These are phyloP conservation scores for Spialia ferax DNA, from an alignment of 2,888 invertebrate genomes.

Conservation along the genomic window DNA sequence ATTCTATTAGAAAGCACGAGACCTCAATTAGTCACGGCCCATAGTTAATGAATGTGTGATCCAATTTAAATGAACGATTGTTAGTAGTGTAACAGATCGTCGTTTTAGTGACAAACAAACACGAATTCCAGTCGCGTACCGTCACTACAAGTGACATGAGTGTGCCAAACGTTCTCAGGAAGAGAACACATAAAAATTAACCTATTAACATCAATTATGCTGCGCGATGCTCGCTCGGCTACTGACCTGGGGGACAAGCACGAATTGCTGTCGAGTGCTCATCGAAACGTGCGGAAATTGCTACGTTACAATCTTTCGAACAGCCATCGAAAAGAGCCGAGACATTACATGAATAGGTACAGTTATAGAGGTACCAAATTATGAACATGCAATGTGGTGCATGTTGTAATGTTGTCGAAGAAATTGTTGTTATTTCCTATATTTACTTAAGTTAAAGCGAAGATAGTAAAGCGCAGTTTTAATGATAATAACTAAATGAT, in stretches of 20 bases:
- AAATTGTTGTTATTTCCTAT: too few relatives aligned
- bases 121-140: slow-evolving; percentile 43
- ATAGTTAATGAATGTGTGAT: slow-evolving; percentile 36
- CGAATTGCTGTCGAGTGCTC: not conserved
- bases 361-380: not conserved
- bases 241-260: slow-evolving; percentile 31
- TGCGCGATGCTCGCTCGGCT: slow-evolving; percentile 22
- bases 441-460: too few relatives aligned
- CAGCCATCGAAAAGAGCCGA: not conserved
- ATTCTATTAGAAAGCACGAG: slow-evolving; percentile 4
- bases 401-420: too few relatives aligned
- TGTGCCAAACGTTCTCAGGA: slow-evolving; percentile 52
- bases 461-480: too few relatives aligned
- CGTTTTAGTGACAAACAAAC: slow-evolving; percentile 21
- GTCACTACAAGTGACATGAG: slow-evolving; percentile 20
- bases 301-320: not conserved
- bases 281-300: not conserved
- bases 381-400: too few relatives aligned
- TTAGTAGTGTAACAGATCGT: slow-evolving; percentile 9
- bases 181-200: slow-evolving; percentile 62
- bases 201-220: slow-evolving; percentile 75
- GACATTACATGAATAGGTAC: not conserved
- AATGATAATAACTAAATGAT: too few relatives aligned
- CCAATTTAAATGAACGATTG: slow-evolving; percentile 32
- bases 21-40: not conserved